Evolutionary conservation across 2,797 vertebrate genomes (phyloP).

Genomic region (Helicolenus hilgendorfi): DNA sequence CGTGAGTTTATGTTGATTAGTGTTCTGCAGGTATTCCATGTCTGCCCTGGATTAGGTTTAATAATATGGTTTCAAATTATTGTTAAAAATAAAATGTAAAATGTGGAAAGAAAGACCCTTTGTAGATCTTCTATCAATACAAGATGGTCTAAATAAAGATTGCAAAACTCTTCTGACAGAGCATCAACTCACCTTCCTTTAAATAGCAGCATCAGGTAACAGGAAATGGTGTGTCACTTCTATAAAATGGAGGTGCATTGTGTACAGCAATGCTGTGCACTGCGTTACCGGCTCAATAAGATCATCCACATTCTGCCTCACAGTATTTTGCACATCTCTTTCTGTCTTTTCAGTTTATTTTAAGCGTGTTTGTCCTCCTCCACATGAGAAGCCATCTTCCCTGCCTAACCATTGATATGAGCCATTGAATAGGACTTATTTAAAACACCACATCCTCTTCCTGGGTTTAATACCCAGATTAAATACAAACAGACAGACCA

Average conservation of each 20-base stretch:
- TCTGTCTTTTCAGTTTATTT: conserved; percentile 52
- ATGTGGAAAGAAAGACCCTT: background rate
- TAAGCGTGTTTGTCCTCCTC: conserved; percentile 42
- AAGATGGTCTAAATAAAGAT: background rate
- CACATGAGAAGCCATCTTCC: conserved; percentile 7
- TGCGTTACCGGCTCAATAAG: conserved; percentile 12
- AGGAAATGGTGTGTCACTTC: conserved; percentile 28
- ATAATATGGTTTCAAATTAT: background rate
- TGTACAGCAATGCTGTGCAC: background rate
- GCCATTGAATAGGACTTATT: conserved; percentile 40
- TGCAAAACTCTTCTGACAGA: background rate
- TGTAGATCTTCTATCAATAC: background rate
- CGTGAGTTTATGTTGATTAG: background rate
- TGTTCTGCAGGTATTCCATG: background rate
- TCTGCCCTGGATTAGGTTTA: background rate
- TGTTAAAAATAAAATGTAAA: background rate
- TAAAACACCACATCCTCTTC: conserved; percentile 43
- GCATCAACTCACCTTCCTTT: background rate
- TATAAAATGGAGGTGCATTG: conserved; percentile 51
- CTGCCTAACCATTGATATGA: conserved; percentile 5
- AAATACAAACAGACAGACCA: conserved; percentile 63
- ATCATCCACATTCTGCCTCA: conserved; percentile 33
- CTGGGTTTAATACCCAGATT: conserved; percentile 69
- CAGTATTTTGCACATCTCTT: conserved; percentile 19
- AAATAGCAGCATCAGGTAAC: conserved; percentile 23